These are phyloP conservation scores for Ectobius pallidus DNA, from an alignment of 2,888 invertebrate species.

Conservation along the genomic window DNA sequence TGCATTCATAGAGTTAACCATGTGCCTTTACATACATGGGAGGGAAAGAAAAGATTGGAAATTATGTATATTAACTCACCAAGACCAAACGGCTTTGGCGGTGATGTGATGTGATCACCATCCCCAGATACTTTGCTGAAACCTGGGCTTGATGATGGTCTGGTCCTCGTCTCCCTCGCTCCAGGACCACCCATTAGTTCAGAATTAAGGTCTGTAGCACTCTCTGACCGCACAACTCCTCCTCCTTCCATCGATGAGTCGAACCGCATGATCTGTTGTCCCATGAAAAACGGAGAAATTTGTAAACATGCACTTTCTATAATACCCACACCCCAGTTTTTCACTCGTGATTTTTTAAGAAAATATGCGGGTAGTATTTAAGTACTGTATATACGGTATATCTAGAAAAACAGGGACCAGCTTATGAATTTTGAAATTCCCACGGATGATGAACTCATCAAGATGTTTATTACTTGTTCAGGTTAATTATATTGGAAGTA, in stretches of 20 bases:
- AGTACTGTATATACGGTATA: too few species aligned
- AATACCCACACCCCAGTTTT: too few species aligned
- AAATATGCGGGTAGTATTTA: too few species aligned
- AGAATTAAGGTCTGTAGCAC: constrained; percentile 81
- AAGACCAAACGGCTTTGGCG: constrained; percentile 81
- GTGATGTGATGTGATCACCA: constrained; percentile 59
- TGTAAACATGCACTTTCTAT: too few species aligned
- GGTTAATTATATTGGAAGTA: too few species aligned
- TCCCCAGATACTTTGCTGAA: constrained; percentile 60
- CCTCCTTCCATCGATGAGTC: constrained; percentile 41
- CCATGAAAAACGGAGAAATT: too few species aligned
- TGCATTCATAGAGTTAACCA: background rate
- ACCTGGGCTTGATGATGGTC: constrained; percentile 55
- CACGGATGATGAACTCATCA: too few species aligned
- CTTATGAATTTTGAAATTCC: too few species aligned
- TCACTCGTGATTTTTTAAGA: too few species aligned
- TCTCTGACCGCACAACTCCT: constrained; percentile 77
- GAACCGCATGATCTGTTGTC: constrained; percentile 44
- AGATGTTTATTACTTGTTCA: too few species aligned
- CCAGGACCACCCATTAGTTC: constrained; percentile 56
- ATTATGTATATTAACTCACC: constrained; percentile 65
- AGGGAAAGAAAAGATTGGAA: constrained; percentile 5
- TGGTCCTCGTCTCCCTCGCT: constrained; percentile 47
- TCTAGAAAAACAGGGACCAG: too few species aligned
- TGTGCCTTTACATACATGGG: constrained; percentile 18